Evolutionary conservation across 1,140 invertebrate species (phyloP), one percentile per base, ranked within the genome.

Genomic region (Megathymus violae): DNA sequence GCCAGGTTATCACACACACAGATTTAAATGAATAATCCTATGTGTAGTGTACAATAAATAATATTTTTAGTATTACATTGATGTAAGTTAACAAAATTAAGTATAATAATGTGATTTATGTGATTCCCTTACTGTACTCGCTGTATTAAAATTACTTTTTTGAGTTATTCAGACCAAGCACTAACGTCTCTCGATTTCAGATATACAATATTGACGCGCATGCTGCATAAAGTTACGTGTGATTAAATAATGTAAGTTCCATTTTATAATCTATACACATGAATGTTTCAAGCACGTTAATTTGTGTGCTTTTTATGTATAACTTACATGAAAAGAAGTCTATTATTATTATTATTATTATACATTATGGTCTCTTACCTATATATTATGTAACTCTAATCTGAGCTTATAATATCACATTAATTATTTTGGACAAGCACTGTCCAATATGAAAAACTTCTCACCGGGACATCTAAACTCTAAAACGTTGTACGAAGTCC

Each of bases 321-420:
- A 64, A 71, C 62, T 76, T 76, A 82, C 72, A 87, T 80, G 76
- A 88, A n/a, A n/a, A n/a, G n/a, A n/a, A n/a, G n/a, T n/a, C n/a
- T n/a, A n/a, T n/a, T n/a, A n/a, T 22, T 22, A 22, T 22, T 22
- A 22, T 22, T 22, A 73, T 78, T 76, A 80, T 78, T 74, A 79
- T 80, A 87, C 79, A 85, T 22, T 74, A 66, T 74, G 31, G 31
- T 47, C 13, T 46, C n/a, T 38, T 70, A 72, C 25, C 64, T 51
- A 64, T 75, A 74, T 68, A 73, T 43, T 54, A 43, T 27, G 1
- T 71, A 71, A 50, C 69, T 76, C 70, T 67, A 84, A 67, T 80
- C 80, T 83, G 82, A 80, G 82, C 80, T 88, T 88, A 88, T 82
- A 88, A 89, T 90, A 90, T 90, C 88, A 90, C 88, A 90, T 56